Conservation (phyloP, 1,140 invertebrate species). For the Acromyrmex charruanus region DNA sequence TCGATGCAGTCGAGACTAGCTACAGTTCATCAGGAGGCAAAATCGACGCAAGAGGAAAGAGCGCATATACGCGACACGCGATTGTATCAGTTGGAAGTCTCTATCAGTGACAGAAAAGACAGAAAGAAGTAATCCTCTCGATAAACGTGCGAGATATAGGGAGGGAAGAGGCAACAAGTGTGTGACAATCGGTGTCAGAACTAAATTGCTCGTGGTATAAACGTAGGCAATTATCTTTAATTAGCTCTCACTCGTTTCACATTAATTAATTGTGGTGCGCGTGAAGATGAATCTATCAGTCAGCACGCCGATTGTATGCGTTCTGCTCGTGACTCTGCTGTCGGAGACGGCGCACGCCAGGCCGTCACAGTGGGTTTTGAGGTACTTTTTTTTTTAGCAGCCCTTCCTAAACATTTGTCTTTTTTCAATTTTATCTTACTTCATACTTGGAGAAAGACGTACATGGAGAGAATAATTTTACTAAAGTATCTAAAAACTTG, state of each 20-base stretch:
- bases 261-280: neutral
- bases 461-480: too few species aligned
- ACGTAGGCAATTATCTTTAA: neutral
- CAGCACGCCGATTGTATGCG: conserved; percentile 36
- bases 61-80: neutral
- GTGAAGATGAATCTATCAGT: conserved; percentile 41
- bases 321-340: conserved; percentile 62
- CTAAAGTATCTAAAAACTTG: too few species aligned
- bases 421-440: too few species aligned
- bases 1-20: conserved; percentile 80
- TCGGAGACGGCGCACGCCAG: conserved; percentile 66
- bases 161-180: conserved; percentile 27
- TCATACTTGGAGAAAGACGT: too few species aligned
- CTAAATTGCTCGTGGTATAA: neutral
- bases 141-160: too few species aligned
- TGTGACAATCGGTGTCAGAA: conserved; percentile 9
- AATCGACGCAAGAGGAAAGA: conserved; percentile 75
- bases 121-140: neutral
- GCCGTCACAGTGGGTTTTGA: conserved; percentile 67
- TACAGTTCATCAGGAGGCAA: conserved; percentile 84
- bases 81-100: neutral
- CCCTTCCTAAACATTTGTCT: too few species aligned
- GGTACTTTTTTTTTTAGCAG: conserved; percentile 57
- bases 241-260: neutral
- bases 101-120: conserved; percentile 16